Conservation (phyloP, 2,113 vertebrate species). For the Fukomys damarensis region DNA sequence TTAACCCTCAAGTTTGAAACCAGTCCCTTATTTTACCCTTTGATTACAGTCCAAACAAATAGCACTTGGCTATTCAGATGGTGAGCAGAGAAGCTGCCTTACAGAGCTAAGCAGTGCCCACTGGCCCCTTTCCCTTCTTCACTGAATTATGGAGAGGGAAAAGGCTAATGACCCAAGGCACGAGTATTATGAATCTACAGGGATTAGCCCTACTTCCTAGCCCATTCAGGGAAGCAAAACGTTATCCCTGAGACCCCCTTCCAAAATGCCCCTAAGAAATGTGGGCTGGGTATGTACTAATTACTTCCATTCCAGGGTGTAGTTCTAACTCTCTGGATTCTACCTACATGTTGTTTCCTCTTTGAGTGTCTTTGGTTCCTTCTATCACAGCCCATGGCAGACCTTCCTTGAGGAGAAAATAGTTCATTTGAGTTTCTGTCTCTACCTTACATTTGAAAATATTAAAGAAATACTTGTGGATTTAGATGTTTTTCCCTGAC, state of each 20-base stretch:
- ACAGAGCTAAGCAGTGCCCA: not conserved
- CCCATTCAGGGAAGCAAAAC: conserved; percentile 3
- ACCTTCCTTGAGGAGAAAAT: not conserved
- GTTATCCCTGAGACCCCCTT: not conserved
- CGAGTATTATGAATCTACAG: not conserved
- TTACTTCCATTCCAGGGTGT: not conserved
- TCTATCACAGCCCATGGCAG: not conserved
- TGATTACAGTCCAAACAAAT: conserved; percentile 17
- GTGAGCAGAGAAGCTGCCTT: conserved; percentile 21
- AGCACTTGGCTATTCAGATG: not conserved
- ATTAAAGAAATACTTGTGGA: conserved; percentile 31
- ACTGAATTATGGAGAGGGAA: conserved; percentile 1
- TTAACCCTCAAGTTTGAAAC: conserved; percentile 44
- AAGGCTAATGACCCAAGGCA: not conserved
- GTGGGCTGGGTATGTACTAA: not conserved
- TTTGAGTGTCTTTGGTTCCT: conserved; percentile 11
- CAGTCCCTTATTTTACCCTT: not conserved
- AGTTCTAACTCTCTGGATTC: not conserved
- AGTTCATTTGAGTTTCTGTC: conserved; percentile 22
- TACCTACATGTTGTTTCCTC: conserved; percentile 28
- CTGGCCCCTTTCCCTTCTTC: conserved; percentile 1
- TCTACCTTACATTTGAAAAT: conserved; percentile 47
- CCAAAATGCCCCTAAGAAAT: conserved; percentile 12
- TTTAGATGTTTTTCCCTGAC: not conserved
- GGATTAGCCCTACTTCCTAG: conserved; percentile 30